phyloP scores from a whole-genome alignment of 2,797 vertebrate species.

The Paedocypris micromegethes region DNA sequence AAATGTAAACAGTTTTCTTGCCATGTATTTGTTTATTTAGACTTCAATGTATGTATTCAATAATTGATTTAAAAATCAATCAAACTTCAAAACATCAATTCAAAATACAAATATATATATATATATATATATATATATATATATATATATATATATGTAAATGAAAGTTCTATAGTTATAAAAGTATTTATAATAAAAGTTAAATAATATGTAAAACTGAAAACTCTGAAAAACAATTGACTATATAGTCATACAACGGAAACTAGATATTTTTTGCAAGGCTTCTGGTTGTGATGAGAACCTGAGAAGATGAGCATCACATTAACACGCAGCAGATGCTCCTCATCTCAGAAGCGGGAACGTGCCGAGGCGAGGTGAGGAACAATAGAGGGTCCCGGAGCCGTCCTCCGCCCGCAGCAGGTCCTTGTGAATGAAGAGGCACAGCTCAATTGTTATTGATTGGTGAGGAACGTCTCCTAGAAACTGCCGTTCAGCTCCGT shows the following conservation, averaged over 20 bases:
- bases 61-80: too few species aligned
- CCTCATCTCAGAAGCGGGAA: slow-evolving; percentile 34
- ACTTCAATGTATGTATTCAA: too few species aligned
- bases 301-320: slow-evolving; percentile 23
- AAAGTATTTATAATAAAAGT: neutral
- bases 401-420: slow-evolving; percentile 20
- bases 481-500: neutral
- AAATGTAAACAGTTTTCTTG: too few species aligned
- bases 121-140: neutral
- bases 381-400: slow-evolving; percentile 25
- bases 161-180: neutral
- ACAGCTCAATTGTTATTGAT: slow-evolving; percentile 44
- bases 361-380: slow-evolving; percentile 7
- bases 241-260: too few species aligned
- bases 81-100: too few species aligned
- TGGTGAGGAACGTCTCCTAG: slow-evolving; percentile 37
- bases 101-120: neutral
- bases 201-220: too few species aligned
- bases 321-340: slow-evolving; percentile 32
- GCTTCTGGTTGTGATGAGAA: too few species aligned
- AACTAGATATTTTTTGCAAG: too few species aligned
- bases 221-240: too few species aligned
- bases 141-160: neutral
- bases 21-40: too few species aligned
- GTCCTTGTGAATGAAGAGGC: slow-evolving; percentile 42